Percentiles rank a stretch among this genome's conserved stretches.
Conservation (phyloP, 2,888 invertebrate species). For the Aphidoletes aphidimyza region DNA sequence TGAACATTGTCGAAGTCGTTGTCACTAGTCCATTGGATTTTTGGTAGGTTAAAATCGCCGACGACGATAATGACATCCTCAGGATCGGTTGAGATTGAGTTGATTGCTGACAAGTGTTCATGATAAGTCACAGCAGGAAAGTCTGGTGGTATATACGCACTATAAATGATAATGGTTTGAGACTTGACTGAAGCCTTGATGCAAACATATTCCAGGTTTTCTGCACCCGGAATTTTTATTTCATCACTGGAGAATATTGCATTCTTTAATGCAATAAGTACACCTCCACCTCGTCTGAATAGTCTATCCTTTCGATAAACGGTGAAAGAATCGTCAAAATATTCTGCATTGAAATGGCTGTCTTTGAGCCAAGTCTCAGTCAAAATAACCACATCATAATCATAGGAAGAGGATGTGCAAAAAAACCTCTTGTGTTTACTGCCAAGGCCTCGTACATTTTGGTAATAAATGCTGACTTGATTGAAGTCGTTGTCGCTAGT, state of each 20-base stretch:
- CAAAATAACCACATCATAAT: background rate
- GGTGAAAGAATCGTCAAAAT: background rate
- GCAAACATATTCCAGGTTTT: background rate
- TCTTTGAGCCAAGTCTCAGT: background rate
- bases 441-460: background rate
- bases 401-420: background rate
- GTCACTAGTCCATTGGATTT: background rate
- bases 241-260: background rate
- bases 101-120: background rate
- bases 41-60: background rate
- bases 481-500: no score
- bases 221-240: background rate
- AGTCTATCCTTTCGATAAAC: background rate
- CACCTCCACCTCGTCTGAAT: background rate
- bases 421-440: background rate
- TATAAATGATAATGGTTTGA: background rate
- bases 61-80: background rate
- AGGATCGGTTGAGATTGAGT: background rate
- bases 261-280: background rate
- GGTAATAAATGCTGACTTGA: no score
- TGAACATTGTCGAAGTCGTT: background rate
- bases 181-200: background rate
- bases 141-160: slow-evolving; percentile 3
- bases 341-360: background rate
- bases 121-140: background rate